Conservation (phyloP, 2,888 invertebrate species). For the Copidosoma aretas region DNA sequence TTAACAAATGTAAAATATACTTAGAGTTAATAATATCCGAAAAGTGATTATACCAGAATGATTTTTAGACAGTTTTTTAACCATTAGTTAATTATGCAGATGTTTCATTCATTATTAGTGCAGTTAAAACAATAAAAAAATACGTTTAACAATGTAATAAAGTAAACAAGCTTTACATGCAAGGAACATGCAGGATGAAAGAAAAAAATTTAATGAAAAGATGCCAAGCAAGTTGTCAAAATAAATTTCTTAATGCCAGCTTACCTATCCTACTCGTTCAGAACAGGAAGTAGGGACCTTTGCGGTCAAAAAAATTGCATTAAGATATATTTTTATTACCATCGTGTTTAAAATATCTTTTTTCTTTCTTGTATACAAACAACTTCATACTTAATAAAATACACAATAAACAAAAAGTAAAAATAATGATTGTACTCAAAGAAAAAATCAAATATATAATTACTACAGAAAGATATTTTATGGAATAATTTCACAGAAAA, state of each 20-base stretch:
- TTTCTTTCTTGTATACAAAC: slow-evolving; percentile 5
- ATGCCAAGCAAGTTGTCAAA: slow-evolving; percentile 33
- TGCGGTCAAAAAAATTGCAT: slow-evolving; percentile 53
- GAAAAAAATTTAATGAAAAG: slow-evolving; percentile 19
- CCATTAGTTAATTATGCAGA: slow-evolving; percentile 20
- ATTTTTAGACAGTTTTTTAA: slow-evolving; percentile 15
- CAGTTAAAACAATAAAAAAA: slow-evolving; percentile 14
- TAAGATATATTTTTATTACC: slow-evolving; percentile 29
- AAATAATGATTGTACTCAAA: slow-evolving; percentile 4
- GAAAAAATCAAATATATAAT: background rate
- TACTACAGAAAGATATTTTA: slow-evolving; percentile 7
- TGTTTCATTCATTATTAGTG: slow-evolving; percentile 24
- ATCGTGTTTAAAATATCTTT: slow-evolving; percentile 13
- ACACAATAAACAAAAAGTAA: background rate
- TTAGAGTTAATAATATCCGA: too few relatives aligned
- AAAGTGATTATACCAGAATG: background rate
- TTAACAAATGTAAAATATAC: too few relatives aligned
- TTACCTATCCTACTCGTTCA: slow-evolving; percentile 76
- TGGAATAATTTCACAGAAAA: background rate
- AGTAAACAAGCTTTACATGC: slow-evolving; percentile 21
- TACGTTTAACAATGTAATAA: slow-evolving; percentile 5
- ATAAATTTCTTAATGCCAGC: slow-evolving; percentile 48
- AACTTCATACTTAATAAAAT: too few relatives aligned
- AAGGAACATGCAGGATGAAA: slow-evolving; percentile 20
- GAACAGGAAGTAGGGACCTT: slow-evolving; percentile 81